phyloP scores from a whole-genome alignment of 2,888 invertebrate genomes.

The Polietes domitor region DNA sequence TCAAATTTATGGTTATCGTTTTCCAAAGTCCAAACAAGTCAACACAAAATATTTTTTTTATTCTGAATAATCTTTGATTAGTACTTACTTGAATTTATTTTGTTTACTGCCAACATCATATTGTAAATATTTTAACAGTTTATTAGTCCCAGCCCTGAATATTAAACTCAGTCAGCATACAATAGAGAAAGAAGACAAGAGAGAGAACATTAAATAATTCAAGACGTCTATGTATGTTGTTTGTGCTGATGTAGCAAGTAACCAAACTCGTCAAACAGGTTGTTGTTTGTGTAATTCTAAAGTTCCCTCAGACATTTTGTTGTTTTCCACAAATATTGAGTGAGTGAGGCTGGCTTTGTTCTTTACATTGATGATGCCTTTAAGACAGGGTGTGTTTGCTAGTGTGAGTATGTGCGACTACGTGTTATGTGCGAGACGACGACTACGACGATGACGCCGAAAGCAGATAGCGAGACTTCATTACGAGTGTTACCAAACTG shows the following conservation, averaged over 20 bases:
- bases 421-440: neutral
- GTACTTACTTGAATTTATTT: too few species aligned
- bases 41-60: too few species aligned
- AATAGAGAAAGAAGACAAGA: neutral
- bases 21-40: too few species aligned
- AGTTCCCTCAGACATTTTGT: neutral
- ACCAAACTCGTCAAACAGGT: conserved; percentile 49
- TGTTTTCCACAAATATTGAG: conserved; percentile 19
- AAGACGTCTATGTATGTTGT: too few species aligned
- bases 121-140: too few species aligned
- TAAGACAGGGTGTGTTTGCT: neutral
- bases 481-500: neutral
- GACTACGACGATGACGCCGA: neutral
- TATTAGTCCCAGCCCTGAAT: neutral
- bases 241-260: conserved; percentile 23
- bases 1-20: too few species aligned
- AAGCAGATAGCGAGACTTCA: neutral
- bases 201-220: too few species aligned
- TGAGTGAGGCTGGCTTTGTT: neutral
- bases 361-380: neutral
- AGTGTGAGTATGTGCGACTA: neutral
- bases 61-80: too few species aligned
- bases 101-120: too few species aligned
- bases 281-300: conserved; percentile 44
- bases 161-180: neutral